Evolutionary conservation across 2,113 vertebrate species (phyloP), one percentile per base, ranked within the genome.

Genomic region (Odocoileus hemionus): DNA sequence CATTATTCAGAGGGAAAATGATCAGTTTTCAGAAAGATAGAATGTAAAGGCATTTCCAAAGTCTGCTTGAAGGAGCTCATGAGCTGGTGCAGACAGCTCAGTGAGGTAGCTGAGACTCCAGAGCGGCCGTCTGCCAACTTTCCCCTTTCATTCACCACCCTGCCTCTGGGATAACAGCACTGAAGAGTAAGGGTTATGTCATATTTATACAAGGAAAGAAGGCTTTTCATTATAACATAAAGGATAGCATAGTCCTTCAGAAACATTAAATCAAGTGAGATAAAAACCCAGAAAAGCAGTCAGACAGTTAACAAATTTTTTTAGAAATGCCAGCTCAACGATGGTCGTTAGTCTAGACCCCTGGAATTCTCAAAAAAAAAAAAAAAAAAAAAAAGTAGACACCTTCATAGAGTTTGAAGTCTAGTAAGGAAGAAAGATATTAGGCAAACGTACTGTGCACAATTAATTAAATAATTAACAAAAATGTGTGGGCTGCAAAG

Each of bases 211-310:
- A 57, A 82, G 43, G 45, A 97, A 67, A 86, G 78, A 91, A 45
- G 50, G 95, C 23, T 57, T 94, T 93, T 93, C 17, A 54, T 52
- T 91, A 43, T 30, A 92, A 79, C 21, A 30, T 9, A 52, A 61
- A 89, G 28, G 19, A 50, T 57, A 84, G 74, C 17, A 54, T 13
- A 36, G 26, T 58, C 70, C 80, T 95, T 92, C 54, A 89, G 79
- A 91, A 85, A 88, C 30, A 82, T 67, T 52, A 95, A 88, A n/a
- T 94, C 70, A 70, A 83, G 6, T 52, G 55, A 94, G 84, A 95
- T 45, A 82, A 74, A 96, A 61, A 50, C 36, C n/a, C 54, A 91
- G 86, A 67, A 86, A 95, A 78, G 47, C 67, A 92, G 28, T 25
- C n/a, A 89, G 67, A 58, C 23, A 83, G 11, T 88, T 76, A 78